Conservation (phyloP, 2,797 vertebrate species). For the Alauda arvensis region DNA sequence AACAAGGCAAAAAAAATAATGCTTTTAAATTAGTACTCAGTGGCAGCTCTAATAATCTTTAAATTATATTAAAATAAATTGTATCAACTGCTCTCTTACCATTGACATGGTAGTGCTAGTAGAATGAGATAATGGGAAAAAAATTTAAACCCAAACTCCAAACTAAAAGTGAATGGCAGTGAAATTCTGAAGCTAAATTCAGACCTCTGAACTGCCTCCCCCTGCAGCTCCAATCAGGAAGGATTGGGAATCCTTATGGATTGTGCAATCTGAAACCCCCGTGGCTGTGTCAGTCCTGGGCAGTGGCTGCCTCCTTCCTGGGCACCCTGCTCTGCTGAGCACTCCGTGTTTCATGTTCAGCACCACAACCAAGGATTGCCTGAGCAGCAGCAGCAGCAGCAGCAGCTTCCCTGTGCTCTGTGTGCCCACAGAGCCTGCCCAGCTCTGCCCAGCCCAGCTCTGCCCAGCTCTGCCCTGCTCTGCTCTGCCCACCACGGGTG, state of each 20-base stretch:
- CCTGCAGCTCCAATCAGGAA: not conserved
- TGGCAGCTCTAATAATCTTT: not conserved
- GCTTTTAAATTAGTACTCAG: not conserved
- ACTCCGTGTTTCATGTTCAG: not conserved
- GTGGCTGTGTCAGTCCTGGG: not conserved
- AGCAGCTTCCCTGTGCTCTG: accelerated
- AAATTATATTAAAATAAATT: slow-evolving; percentile 10
- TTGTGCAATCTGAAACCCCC: not conserved
- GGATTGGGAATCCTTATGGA: not conserved
- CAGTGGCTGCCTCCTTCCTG: not conserved
- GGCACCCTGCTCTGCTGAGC: not conserved
- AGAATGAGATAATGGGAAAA: not conserved
- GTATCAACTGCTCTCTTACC: not conserved
- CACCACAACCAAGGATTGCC: too few species aligned
- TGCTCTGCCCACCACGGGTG: not conserved
- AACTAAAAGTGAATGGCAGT: not conserved
- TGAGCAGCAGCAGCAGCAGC: not conserved
- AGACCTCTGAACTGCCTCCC: not conserved
- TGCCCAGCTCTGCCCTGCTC: not conserved
- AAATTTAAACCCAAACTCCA: not conserved
- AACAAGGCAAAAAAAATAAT: not conserved
- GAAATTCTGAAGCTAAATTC: not conserved
- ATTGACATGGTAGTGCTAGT: not conserved
- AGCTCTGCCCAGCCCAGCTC: not conserved
- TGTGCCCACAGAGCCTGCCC: not conserved